These are phyloP conservation scores for Selenia dentaria DNA, from an alignment of 2,888 invertebrate species.

Conservation along the genomic window DNA sequence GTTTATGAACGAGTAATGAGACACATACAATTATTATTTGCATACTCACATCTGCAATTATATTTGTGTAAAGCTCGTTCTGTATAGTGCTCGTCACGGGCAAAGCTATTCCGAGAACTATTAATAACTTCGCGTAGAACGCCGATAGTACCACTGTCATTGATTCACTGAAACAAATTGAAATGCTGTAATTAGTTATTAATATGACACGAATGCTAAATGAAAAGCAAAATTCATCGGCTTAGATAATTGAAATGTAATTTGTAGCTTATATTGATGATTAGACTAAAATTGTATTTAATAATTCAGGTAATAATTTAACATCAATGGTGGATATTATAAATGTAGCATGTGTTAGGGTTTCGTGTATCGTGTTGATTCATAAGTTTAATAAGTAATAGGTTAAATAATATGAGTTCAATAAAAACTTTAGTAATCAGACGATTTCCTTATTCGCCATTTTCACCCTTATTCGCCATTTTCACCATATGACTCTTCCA, in stretches of 20 bases:
- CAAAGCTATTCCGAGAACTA: conserved; percentile 86
- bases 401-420: too few relatives aligned
- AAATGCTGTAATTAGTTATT: conserved; percentile 38
- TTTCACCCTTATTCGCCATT: too few relatives aligned
- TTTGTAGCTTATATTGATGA: conserved; percentile 3
- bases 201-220: conserved; percentile 33
- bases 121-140: conserved; percentile 87
- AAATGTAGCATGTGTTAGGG: too few relatives aligned
- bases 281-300: conserved; percentile 4
- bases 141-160: conserved; percentile 86
- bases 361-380: too few relatives aligned
- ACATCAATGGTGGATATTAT: too few relatives aligned
- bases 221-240: conserved; percentile 16
- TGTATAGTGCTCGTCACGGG: conserved; percentile 87
- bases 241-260: conserved; percentile 11
- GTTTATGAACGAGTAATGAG: too few relatives aligned
- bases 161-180: conserved; percentile 81
- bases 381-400: too few relatives aligned
- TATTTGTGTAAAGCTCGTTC: conserved; percentile 75
- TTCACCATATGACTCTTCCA: too few relatives aligned
- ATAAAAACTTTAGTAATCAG: too few relatives aligned
- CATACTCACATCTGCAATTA: conserved; percentile 72
- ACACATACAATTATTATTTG: too few relatives aligned
- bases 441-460: too few relatives aligned
- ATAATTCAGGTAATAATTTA: background rate